Evolutionary conservation across 2,797 vertebrate genomes (phyloP).

Genomic region (Lophotriccus pileatus): DNA sequence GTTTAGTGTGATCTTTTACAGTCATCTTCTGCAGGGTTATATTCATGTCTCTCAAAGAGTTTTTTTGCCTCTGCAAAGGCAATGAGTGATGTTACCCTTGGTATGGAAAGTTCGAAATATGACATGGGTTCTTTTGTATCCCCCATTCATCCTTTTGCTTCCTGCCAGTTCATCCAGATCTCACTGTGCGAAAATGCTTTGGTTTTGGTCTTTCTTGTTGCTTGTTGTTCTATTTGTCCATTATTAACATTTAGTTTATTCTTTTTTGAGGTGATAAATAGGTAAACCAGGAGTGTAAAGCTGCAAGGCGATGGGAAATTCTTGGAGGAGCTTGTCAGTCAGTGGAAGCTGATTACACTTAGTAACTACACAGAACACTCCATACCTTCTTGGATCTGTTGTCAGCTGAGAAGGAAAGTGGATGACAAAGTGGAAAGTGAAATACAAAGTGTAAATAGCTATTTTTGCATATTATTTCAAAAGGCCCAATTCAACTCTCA

Average conservation of each 20-base stretch:
- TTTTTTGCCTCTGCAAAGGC: neutral
- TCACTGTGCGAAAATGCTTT: neutral
- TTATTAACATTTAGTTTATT: neutral
- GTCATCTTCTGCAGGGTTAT: neutral
- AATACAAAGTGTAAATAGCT: neutral
- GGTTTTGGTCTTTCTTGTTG: neutral
- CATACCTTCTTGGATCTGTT: neutral
- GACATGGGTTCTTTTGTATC: neutral
- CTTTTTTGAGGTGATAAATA: neutral
- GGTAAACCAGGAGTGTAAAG: neutral
- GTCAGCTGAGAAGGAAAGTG: neutral
- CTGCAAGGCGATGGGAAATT: neutral
- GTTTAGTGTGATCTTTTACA: neutral
- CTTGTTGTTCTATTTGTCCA: neutral
- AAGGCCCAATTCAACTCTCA: neutral
- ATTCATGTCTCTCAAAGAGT: neutral
- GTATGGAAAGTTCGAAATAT: neutral
- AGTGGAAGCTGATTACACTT: neutral
- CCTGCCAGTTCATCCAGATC: neutral
- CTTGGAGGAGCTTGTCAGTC: neutral
- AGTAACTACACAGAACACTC: neutral
- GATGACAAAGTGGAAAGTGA: too few species aligned
- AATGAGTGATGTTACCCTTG: neutral
- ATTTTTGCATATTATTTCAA: neutral
- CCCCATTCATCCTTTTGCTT: neutral